Percentiles rank a stretch among this genome's conserved stretches.
Evolutionary conservation across 2,113 vertebrate species (phyloP).

Genomic region (Sebastes fasciatus): DNA sequence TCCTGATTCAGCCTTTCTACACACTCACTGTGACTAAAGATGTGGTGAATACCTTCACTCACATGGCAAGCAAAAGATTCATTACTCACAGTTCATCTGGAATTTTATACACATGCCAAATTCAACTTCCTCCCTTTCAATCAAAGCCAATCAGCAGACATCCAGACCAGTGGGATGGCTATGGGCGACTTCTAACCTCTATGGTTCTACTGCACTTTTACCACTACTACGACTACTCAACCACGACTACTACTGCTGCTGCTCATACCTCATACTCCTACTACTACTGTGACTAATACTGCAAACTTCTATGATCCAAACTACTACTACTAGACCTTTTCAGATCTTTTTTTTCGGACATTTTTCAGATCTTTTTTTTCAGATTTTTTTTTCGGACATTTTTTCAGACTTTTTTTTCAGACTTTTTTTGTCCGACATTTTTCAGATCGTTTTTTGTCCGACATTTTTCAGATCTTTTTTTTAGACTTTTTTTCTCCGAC

Average conservation of each 20-base stretch:
- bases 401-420: no score
- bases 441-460: no score
- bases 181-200: not conserved
- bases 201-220: not conserved
- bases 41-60: conserved; percentile 46
- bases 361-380: no score
- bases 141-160: conserved; percentile 1
- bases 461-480: no score
- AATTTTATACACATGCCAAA: conserved; percentile 44
- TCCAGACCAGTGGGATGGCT: conserved; percentile 5
- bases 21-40: conserved; percentile 47
- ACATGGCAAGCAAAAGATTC: conserved; percentile 32
- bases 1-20: conserved; percentile 76
- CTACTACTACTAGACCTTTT: not conserved
- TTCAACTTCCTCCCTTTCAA: conserved; percentile 34
- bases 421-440: no score
- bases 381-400: no score
- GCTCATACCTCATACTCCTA: not conserved
- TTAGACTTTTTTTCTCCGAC: no score
- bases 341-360: no score
- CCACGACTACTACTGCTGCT: not conserved
- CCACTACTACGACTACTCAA: not conserved
- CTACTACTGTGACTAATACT: conserved; percentile 3
- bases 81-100: conserved; percentile 25
- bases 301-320: not conserved